phyloP scores from a whole-genome alignment of 2,113 vertebrate genomes.

The Alectura lathami region DNA sequence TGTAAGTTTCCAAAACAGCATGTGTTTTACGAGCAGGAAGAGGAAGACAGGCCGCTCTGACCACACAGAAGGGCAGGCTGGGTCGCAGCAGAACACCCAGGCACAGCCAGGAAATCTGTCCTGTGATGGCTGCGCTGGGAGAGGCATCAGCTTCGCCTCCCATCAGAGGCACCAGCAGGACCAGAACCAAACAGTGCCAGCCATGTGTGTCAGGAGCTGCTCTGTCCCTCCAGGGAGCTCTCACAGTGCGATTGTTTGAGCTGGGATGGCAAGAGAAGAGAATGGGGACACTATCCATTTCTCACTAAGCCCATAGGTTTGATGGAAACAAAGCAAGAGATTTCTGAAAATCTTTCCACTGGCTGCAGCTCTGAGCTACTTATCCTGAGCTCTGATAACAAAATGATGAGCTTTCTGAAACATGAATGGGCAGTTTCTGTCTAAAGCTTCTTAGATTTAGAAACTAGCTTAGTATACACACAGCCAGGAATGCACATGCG shows the following conservation, averaged over 20 bases:
- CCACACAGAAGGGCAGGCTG: fast-evolving
- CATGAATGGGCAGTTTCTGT: conserved; percentile 42
- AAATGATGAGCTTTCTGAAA: conserved; percentile 22
- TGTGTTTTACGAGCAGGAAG: background rate
- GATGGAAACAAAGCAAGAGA: conserved; percentile 45
- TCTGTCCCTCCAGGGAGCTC: background rate
- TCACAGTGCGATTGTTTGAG: background rate
- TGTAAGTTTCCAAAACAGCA: conserved; percentile 53
- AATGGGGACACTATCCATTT: background rate
- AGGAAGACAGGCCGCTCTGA: background rate
- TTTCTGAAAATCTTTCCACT: conserved; percentile 26
- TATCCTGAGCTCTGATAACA: conserved; percentile 55
- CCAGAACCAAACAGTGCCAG: background rate
- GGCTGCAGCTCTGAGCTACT: conserved; percentile 63
- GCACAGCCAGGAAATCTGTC: background rate
- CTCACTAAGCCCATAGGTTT: conserved; percentile 26
- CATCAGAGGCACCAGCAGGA: background rate
- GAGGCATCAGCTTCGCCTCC: background rate
- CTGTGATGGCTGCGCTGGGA: fast-evolving
- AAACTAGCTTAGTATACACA: background rate
- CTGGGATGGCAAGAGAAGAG: background rate
- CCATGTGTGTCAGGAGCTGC: background rate
- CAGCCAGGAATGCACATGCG: background rate
- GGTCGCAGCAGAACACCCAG: background rate
- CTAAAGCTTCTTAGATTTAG: conserved; percentile 49